A percentile compares a stretch with the other conserved stretches of the same genome.
phyloP scores from a whole-genome alignment of 2,113 vertebrate genomes.

The Isichthys henryi region DNA sequence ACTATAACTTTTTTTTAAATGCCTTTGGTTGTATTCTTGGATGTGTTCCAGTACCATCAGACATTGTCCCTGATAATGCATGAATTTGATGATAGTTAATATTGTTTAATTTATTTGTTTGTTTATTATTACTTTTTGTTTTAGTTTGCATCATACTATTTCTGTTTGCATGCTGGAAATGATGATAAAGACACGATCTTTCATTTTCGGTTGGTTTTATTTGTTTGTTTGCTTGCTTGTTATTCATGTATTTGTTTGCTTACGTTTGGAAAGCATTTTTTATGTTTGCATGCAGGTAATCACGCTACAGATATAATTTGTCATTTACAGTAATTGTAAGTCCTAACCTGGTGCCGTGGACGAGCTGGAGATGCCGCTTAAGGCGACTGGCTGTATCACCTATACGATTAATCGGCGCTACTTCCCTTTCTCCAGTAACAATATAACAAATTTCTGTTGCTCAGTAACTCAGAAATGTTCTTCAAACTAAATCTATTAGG shows the following conservation, averaged over 20 bases:
- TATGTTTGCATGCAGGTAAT: neutral
- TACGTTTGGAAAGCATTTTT: neutral
- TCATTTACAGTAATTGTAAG: neutral
- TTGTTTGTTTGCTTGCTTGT: neutral
- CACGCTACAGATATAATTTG: neutral
- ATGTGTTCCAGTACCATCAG: neutral
- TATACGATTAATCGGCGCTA: neutral
- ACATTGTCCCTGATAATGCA: neutral
- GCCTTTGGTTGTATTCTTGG: neutral
- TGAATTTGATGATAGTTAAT: neutral
- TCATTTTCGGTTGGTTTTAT: neutral
- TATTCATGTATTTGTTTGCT: neutral
- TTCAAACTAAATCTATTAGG: neutral
- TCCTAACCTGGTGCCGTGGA: neutral
- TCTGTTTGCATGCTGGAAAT: neutral
- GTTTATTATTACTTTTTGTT: neutral
- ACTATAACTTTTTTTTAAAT: neutral
- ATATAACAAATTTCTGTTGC: neutral
- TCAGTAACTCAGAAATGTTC: neutral
- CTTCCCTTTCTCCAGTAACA: neutral
- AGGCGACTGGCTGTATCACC: neutral
- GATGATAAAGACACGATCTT: neutral
- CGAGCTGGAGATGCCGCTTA: neutral
- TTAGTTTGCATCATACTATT: neutral
- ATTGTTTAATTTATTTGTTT: neutral